Evolutionary conservation across 2,113 vertebrate species (phyloP).

Genomic region (Apodemus speciosus): DNA sequence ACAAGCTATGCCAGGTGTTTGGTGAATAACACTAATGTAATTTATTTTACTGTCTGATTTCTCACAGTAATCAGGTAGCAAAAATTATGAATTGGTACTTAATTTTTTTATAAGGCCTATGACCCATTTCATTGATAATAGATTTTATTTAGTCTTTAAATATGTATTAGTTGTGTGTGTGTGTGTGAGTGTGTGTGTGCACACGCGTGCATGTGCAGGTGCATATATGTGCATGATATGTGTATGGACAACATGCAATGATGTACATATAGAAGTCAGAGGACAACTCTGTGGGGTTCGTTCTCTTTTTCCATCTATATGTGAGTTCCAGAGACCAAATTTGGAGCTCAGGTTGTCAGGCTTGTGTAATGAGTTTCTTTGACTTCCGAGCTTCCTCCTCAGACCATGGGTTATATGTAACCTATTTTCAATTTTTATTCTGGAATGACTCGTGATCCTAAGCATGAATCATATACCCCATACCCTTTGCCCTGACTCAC

Average conservation of each 20-base stretch:
- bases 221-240: background rate
- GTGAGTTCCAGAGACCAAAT: background rate
- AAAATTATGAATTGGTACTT: slow-evolving; percentile 16
- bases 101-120: background rate
- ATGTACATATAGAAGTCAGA: background rate
- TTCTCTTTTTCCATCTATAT: background rate
- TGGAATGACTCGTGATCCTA: background rate
- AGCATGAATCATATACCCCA: background rate
- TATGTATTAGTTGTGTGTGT: background rate
- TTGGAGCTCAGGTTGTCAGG: background rate
- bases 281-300: background rate
- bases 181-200: background rate
- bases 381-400: no score
- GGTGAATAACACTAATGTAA: slow-evolving; percentile 33
- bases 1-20: slow-evolving; percentile 19
- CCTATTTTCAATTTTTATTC: background rate
- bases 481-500: background rate
- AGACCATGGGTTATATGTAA: slow-evolving; percentile 22
- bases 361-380: background rate
- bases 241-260: background rate
- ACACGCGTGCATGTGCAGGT: no score
- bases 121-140: slow-evolving; percentile 14
- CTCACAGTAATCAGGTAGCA: slow-evolving; percentile 32
- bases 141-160: slow-evolving; percentile 27
- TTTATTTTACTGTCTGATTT: slow-evolving; percentile 47